Conservation (phyloP, 2,888 invertebrate species). For the Chromoteleia sp. region DNA sequence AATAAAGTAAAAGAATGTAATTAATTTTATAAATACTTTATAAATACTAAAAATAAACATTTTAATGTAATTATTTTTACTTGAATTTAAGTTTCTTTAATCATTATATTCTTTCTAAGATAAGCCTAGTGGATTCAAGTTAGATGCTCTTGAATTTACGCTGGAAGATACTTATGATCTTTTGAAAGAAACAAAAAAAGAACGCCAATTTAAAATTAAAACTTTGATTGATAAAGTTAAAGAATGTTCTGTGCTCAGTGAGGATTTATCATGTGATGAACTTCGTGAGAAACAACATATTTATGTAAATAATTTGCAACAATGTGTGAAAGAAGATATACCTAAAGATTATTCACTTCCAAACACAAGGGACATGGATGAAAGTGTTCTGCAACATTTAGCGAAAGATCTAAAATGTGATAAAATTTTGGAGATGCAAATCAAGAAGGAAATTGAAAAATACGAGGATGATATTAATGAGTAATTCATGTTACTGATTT, state of each 20-base stretch:
- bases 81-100: no score
- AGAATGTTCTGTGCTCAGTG: slow-evolving; percentile 46
- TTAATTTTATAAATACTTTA: no score
- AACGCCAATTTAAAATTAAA: slow-evolving; percentile 73
- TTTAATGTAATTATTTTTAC: no score
- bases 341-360: slow-evolving; percentile 74
- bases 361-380: slow-evolving; percentile 73
- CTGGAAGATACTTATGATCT: slow-evolving; percentile 74
- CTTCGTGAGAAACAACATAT: slow-evolving; percentile 71
- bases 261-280: slow-evolving; percentile 63
- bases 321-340: slow-evolving; percentile 67
- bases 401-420: slow-evolving; percentile 70
- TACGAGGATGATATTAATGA: slow-evolving; percentile 73
- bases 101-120: no score
- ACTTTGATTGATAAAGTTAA: slow-evolving; percentile 62
- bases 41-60: no score
- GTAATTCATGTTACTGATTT: no score
- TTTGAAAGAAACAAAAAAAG: slow-evolving; percentile 71
- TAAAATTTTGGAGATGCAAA: slow-evolving; percentile 53
- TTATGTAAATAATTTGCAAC: slow-evolving; percentile 69
- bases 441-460: slow-evolving; percentile 63
- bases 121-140: not conserved
- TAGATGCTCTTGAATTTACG: slow-evolving; percentile 12
- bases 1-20: no score
- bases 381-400: slow-evolving; percentile 72